Base-by-base conservation (phyloP, 2,113 vertebrate species). In the Laticauda laticaudata region DNA sequence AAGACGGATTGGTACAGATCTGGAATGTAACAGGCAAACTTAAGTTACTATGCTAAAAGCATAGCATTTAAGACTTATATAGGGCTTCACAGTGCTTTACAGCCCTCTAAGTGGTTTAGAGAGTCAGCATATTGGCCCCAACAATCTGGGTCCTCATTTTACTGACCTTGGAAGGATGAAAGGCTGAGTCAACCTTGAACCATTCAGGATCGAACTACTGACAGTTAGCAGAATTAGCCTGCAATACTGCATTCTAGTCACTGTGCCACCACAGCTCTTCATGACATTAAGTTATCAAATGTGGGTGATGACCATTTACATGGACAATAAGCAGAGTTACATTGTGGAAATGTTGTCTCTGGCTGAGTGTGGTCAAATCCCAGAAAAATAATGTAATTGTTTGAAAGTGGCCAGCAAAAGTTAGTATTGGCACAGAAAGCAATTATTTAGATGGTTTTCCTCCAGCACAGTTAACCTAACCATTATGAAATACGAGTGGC, bases 1-100 rank as follows among this genome's bases (percentile, higher is more conserved):
- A 93, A 2, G 98, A 98, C 18, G 98, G 98, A 12, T 97, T 94
- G 8, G 98, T 97, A 95, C 98, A 99, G 21, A 99, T 95, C 99
- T 99, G 97, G 23, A 97, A 91, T 53, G 94, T 8, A 94, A 53
- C 94, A 93, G 91, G 54, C 24, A 95, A 45, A 86, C 86, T 34
- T 14, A 81, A 97, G 94, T 56, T 3, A 53, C 34, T 81, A 81
- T 3, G 75, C 7, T 75, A 59, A 57, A 64, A 29, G 81, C 8
- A 26, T 26, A 61, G 24, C 59, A 61, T 24, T 61, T 10, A 61
- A 26, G 57, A 59, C 57, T 24, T 59, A 59, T 10, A 26, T 26
- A 26, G 24, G 0, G 8, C 56, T 23, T 57, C 56, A 57, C 2
- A 23, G 56, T 24, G 57, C 59, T 26, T 61, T 26, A 26, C 3